phyloP scores from a whole-genome alignment of 2,113 vertebrate species.

The Psettodes erumei region DNA sequence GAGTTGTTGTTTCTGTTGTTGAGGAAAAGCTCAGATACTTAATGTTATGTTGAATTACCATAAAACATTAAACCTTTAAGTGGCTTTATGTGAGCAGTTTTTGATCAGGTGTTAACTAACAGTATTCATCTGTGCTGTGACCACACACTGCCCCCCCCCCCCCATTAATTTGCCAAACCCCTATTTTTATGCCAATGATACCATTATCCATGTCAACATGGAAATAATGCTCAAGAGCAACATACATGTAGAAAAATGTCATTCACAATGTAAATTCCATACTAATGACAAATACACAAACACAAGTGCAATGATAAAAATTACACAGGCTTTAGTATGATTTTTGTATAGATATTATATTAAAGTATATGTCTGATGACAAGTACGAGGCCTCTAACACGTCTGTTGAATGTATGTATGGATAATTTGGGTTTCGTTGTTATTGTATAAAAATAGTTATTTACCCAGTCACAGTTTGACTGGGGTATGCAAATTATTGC shows the following conservation, averaged over 20 bases:
- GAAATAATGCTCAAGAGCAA: constrained; percentile 20
- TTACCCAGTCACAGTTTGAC: constrained; percentile 26
- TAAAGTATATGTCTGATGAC: constrained; percentile 34
- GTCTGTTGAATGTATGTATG: constrained; percentile 66
- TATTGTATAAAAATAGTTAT: constrained; percentile 30
- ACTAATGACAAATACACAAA: constrained; percentile 39
- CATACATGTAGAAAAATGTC: constrained; percentile 14
- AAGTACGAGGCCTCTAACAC: constrained; percentile 42
- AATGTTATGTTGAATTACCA: constrained; percentile 25
- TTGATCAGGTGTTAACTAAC: constrained; percentile 58
- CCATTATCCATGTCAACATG: constrained; percentile 22
- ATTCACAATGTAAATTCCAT: constrained; percentile 34
- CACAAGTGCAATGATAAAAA: constrained; percentile 66
- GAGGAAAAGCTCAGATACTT: constrained; percentile 33
- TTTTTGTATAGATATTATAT: constrained; percentile 20
- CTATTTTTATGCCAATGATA: constrained; percentile 49
- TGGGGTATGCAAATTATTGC: constrained; percentile 69
- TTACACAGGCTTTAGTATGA: constrained; percentile 33
- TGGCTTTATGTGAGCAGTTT: constrained; percentile 31
- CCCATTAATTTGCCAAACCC: constrained; percentile 43
- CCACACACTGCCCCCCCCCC: constrained; percentile 48
- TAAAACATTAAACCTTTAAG: constrained; percentile 21
- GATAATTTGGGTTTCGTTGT: constrained; percentile 31
- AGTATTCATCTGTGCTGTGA: constrained; percentile 70
- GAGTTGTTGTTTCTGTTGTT: background rate